A percentile compares a stretch with the other conserved stretches of the same genome.
phyloP scores from a whole-genome alignment of 1,140 invertebrate species.

The Pomacea maculata region DNA sequence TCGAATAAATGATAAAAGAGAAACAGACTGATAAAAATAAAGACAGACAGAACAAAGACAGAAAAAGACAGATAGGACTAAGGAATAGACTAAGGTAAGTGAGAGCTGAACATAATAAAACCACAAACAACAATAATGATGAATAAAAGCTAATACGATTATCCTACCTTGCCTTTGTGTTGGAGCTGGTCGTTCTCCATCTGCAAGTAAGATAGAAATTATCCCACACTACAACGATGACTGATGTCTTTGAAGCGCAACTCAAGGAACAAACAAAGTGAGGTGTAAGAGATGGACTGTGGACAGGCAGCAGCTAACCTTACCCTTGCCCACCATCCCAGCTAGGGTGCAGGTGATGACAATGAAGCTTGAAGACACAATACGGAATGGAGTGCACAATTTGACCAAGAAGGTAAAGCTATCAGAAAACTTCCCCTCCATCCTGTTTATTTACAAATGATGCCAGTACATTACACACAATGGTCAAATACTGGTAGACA shows the following conservation, averaged over 20 bases:
- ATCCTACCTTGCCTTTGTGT: constrained; percentile 62
- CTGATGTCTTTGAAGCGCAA: constrained; percentile 23
- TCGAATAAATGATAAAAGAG: no score
- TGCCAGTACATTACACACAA: no score
- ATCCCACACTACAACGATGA: constrained; percentile 21
- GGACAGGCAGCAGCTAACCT: neutral
- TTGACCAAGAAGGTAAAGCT: no score
- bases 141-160: constrained; percentile 10
- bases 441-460: no score
- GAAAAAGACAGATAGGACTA: no score
- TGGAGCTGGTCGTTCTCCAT: constrained; percentile 62
- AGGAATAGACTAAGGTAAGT: no score
- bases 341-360: constrained; percentile 4
- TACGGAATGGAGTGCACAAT: neutral
- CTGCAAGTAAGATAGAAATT: constrained; percentile 38
- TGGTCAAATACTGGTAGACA: no score
- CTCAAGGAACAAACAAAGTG: neutral
- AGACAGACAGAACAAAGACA: no score
- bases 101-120: no score
- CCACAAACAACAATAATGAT: neutral
- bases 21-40: no score
- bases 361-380: neutral
- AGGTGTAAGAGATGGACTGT: neutral
- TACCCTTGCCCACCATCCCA: constrained; percentile 5
- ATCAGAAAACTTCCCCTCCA: no score